These are phyloP conservation scores for Plagodis dolabraria DNA, from an alignment of 2,888 invertebrate species.

Conservation along the genomic window DNA sequence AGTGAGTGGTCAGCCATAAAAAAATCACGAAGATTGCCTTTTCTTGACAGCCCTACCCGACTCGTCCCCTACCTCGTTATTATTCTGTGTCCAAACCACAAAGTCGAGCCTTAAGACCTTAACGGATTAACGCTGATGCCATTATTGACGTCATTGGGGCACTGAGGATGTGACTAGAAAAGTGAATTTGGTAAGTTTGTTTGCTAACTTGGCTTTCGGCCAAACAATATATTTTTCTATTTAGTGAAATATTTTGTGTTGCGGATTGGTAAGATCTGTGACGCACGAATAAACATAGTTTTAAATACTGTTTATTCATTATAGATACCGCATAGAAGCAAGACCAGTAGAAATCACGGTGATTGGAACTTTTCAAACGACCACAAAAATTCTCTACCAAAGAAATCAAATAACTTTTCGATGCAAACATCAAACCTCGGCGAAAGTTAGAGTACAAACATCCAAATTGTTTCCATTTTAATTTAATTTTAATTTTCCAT, in stretches of 20 bases:
- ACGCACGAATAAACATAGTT: no score
- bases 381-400: no score
- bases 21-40: background rate
- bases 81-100: constrained; percentile 27
- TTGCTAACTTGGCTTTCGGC: constrained; percentile 5
- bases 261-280: background rate
- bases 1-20: background rate
- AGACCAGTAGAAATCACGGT: no score
- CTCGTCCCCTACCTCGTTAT: constrained; percentile 24
- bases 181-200: constrained; percentile 28
- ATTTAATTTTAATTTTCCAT: no score
- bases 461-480: no score
- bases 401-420: no score
- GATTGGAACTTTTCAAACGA: no score
- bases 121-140: constrained; percentile 30
- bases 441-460: no score
- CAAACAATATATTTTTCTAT: constrained; percentile 11
- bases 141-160: constrained; percentile 35
- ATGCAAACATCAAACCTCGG: no score
- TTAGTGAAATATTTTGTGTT: background rate
- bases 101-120: constrained; percentile 24
- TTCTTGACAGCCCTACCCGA: background rate
- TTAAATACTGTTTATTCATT: no score
- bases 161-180: constrained; percentile 38
- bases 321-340: no score